Base-by-base conservation (phyloP, 2,797 vertebrate species). In the Kryptopterus vitreolus region DNA sequence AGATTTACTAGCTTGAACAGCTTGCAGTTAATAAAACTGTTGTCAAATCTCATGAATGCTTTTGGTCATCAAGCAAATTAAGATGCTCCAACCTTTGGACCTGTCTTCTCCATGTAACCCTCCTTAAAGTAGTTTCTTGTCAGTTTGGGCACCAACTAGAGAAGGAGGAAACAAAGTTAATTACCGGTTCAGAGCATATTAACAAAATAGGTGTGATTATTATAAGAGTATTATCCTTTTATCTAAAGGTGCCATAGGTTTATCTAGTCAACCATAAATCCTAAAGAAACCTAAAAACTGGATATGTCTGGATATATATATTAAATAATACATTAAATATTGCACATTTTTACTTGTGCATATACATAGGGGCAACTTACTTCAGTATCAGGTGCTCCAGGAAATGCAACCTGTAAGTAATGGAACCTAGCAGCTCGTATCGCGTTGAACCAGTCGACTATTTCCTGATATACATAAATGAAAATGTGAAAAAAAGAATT, bases 81-180 rank as follows among this genome's bases (percentile, higher is more conserved):
- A 57, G 7, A 24, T 52, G 26, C 29, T 88, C 92, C 83, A 86
- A 98, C 98, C 96, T 97, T 97, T 86, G 98, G 98, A 52, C 98
- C 98, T 0, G 98, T 99, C 88, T 99, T 99, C 91, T 99, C 97
- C 98, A 99, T 99, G 86, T 95, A 99, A 4, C 98, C 97, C 86
- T 99, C 97, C 86, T 96, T 99, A 89, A 97, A 94, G 88, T 98
- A 99, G 92, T 96, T 98, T 65, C 98, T 92, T n/a, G 98, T 97
- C 77, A 99, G 95, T 92, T 98, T 99, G 78, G 97, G 96, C 83
- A 99, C 96, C 92, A 99, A 91, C 98, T 99, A 65, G 33, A 83
- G 22, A 85, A 88, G 76, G 78, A 59, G 43, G 13, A 43, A 50
- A 81, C 15, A 76, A 76, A 65, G 22, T 22, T 29, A 8, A 43